Conservation (phyloP, 2,888 invertebrate genomes). For the Leptinotarsa juncta region DNA sequence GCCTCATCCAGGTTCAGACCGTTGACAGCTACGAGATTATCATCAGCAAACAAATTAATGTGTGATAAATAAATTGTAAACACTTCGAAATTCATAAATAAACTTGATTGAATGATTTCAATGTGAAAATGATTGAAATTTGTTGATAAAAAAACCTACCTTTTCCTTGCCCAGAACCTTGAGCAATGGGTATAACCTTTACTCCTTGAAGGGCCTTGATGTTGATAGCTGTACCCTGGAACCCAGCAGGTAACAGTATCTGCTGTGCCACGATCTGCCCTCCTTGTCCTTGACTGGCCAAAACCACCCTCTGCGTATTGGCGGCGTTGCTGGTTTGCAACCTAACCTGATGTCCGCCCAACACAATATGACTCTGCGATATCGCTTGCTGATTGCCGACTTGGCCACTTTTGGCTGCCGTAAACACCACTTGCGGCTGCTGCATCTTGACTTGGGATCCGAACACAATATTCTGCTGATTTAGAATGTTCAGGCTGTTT, state of each 20-base stretch:
- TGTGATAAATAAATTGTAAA: too few species aligned
- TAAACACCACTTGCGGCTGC: conserved; percentile 61
- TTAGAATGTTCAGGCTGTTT: conserved; percentile 57
- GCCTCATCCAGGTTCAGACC: too few species aligned
- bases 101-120: too few species aligned
- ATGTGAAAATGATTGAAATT: too few species aligned
- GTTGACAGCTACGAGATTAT: too few species aligned
- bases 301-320: conserved; percentile 65
- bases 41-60: too few species aligned
- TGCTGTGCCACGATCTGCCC: conserved; percentile 69
- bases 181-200: conserved; percentile 71
- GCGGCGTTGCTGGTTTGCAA: conserved; percentile 57
- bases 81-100: too few species aligned
- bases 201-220: conserved; percentile 73
- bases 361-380: conserved; percentile 59
- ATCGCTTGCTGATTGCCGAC: conserved; percentile 46
- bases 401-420: conserved; percentile 51
- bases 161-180: conserved; percentile 62
- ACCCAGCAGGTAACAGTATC: conserved; percentile 72
- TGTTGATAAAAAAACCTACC: conserved; percentile 29
- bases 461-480: conserved; percentile 61
- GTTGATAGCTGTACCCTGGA: conserved; percentile 72
- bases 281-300: conserved; percentile 69
- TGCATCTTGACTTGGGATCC: conserved; percentile 60
- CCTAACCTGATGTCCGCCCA: conserved; percentile 63